These are phyloP conservation scores for Agrilus mali DNA, from an alignment of 2,888 invertebrate species.

Conservation along the genomic window DNA sequence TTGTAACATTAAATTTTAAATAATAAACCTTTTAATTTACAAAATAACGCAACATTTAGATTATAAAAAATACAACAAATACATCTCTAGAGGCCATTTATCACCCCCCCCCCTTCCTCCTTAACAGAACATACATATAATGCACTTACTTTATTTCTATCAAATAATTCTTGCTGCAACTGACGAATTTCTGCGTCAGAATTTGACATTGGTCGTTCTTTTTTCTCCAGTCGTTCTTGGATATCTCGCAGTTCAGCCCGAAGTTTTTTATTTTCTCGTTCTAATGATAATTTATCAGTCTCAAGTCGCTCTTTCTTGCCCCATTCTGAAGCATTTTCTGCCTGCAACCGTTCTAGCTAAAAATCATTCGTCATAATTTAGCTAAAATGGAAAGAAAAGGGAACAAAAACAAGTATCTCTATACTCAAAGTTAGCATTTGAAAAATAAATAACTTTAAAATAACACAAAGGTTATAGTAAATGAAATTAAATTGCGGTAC, in stretches of 20 bases:
- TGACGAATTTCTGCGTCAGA: conserved; percentile 51
- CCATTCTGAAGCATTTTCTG: conserved; percentile 91
- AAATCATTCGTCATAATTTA: conserved; percentile 1
- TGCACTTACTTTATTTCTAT: conserved; percentile 45
- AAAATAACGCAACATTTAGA: not conserved
- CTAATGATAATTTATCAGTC: conserved; percentile 75
- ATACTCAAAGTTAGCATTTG: too few relatives aligned
- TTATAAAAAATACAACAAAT: not conserved
- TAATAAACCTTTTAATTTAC: not conserved
- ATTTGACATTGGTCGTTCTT: conserved; percentile 48
- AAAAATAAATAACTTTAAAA: too few relatives aligned
- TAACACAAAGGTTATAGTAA: too few relatives aligned
- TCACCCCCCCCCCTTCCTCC: not conserved
- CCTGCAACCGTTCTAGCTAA: conserved; percentile 74
- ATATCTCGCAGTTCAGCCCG: conserved; percentile 53
- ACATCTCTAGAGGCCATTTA: not conserved
- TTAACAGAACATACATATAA: not conserved
- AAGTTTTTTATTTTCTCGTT: conserved; percentile 82
- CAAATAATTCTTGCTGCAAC: conserved; percentile 52
- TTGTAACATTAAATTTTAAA: not conserved
- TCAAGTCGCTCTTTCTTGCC: conserved; percentile 81
- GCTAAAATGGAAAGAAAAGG: not conserved
- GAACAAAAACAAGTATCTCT: too few relatives aligned
- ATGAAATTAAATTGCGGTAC: too few relatives aligned
- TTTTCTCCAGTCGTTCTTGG: conserved; percentile 55